Conservation (phyloP, 1,140 invertebrate genomes). For the Macrotrachela quadricornifera region DNA sequence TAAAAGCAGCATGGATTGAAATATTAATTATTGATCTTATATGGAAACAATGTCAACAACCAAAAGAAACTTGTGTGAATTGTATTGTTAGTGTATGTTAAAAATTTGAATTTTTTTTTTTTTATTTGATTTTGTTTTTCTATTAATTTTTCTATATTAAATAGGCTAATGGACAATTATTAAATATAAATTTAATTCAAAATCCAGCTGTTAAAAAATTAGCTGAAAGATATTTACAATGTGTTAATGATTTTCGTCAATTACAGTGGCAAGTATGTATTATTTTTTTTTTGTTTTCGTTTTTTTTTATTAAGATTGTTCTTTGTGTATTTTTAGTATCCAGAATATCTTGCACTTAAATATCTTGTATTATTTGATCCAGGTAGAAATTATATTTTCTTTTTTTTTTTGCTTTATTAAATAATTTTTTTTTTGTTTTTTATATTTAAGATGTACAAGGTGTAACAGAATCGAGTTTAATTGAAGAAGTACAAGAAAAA, state of each 20-base stretch:
- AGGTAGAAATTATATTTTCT: neutral
- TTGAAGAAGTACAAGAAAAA: neutral
- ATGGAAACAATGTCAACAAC: slow-evolving; percentile 6
- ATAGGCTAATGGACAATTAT: slow-evolving; percentile 1
- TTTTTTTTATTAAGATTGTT: too few species aligned
- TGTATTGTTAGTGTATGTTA: too few species aligned
- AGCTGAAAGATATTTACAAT: neutral
- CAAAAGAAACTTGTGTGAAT: neutral
- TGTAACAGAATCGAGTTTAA: neutral
- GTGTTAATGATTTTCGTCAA: slow-evolving; percentile 2
- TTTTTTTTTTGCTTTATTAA: neutral
- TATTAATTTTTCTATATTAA: neutral
- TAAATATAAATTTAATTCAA: neutral
- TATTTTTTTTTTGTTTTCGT: too few species aligned
- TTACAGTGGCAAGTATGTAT: neutral
- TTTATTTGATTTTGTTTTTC: too few species aligned
- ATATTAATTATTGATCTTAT: slow-evolving; percentile 7
- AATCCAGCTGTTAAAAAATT: slow-evolving; percentile 1
- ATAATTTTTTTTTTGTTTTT: neutral
- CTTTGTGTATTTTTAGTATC: neutral
- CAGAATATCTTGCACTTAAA: slow-evolving; percentile 8
- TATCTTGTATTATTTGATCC: slow-evolving; percentile 9
- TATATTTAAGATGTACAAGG: neutral
- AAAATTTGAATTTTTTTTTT: too few species aligned
- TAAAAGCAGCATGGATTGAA: slow-evolving; percentile 8